Conservation (phyloP, 2,113 vertebrate species). For the Meriones unguiculatus region DNA sequence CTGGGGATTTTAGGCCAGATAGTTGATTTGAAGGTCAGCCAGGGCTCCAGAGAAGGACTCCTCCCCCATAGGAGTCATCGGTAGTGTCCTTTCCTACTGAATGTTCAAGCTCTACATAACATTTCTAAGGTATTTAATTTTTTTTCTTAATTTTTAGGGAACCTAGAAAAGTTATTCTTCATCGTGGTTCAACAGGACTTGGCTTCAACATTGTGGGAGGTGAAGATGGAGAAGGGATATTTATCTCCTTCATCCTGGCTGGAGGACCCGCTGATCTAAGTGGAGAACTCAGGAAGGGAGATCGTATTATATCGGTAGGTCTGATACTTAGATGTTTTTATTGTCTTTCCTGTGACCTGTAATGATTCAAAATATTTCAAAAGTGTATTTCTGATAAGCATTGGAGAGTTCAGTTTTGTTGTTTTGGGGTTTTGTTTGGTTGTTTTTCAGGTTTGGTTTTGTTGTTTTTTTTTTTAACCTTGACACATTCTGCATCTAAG, state of each 20-base stretch:
- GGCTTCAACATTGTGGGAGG: constrained; percentile 99
- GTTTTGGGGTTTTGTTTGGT: neutral
- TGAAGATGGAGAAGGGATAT: constrained; percentile 99
- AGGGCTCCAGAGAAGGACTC: neutral
- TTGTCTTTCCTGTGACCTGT: constrained; percentile 38
- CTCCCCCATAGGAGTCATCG: neutral
- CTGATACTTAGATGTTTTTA: constrained; percentile 39
- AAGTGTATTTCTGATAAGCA: neutral
- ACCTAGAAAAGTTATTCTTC: constrained; percentile 95
- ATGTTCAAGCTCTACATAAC: constrained; percentile 28
- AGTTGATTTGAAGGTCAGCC: neutral
- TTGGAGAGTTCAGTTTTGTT: neutral
- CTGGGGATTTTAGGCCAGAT: neutral
- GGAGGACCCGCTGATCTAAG: constrained; percentile 98
- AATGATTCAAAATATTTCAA: constrained; percentile 44
- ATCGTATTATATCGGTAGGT: constrained; percentile 95
- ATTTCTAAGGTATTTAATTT: constrained; percentile 21
- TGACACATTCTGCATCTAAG: neutral
- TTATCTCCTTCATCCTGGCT: constrained; percentile 99
- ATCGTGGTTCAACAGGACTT: constrained; percentile 96
- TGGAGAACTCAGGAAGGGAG: constrained; percentile 97
- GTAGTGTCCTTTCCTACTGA: constrained; percentile 14
- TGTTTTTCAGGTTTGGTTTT: neutral
- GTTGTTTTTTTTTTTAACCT: neutral
- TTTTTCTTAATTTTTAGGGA: constrained; percentile 88